These are phyloP conservation scores for Sinella curviseta DNA, from an alignment of 1,140 invertebrate genomes.

Conservation along the genomic window DNA sequence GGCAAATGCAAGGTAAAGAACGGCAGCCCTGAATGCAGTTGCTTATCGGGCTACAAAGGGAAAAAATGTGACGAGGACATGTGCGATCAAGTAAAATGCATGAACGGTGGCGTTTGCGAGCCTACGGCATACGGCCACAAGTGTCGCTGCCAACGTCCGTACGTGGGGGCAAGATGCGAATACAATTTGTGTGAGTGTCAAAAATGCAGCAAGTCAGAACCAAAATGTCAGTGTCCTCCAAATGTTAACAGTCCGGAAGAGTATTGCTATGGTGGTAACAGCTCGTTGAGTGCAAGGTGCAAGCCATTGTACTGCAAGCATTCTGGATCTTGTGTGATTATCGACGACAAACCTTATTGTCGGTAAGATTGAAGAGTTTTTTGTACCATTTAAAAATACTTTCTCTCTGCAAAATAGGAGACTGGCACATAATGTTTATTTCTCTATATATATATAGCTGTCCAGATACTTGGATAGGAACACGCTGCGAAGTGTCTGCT, in stretches of 20 bases:
- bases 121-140: neutral
- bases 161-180: constrained; percentile 63
- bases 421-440: neutral
- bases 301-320: constrained; percentile 53
- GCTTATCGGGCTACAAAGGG: constrained; percentile 54
- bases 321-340: constrained; percentile 56
- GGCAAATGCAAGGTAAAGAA: constrained; percentile 45
- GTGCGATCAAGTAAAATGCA: constrained; percentile 54
- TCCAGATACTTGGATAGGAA: constrained; percentile 59
- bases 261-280: constrained; percentile 30
- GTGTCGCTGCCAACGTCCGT: constrained; percentile 59
- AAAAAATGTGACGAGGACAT: constrained; percentile 54
- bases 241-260: constrained; percentile 26
- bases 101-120: constrained; percentile 50
- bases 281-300: neutral
- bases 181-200: constrained; percentile 57
- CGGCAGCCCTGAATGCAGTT: constrained; percentile 52
- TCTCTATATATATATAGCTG: constrained; percentile 52
- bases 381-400: constrained; percentile 7
- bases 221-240: constrained; percentile 47
- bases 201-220: constrained; percentile 49
- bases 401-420: constrained; percentile 5
- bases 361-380: constrained; percentile 46
- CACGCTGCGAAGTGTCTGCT: constrained; percentile 57
- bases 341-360: constrained; percentile 54